Base-by-base conservation (phyloP, 2,113 vertebrate genomes). In the Pluvialis apricaria region DNA sequence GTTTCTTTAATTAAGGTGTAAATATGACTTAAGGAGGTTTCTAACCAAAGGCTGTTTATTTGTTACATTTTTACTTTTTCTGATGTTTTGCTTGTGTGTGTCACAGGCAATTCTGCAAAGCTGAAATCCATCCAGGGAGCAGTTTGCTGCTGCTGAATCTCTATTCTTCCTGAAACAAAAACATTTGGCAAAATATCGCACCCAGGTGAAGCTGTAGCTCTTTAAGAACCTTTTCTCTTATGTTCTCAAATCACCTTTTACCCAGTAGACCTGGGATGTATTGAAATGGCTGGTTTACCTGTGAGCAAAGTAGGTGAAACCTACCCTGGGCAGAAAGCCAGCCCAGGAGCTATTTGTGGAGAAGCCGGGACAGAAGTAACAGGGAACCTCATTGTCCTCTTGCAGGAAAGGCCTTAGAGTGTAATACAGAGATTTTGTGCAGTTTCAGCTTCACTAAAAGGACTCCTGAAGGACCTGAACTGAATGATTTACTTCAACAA, bases 361-460 rank as follows among this genome's bases (percentile, higher is more conserved):
- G 17, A 31, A 60, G 77, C 26, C 4, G 14, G 81, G 61, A 69
- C 61, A 76, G 45, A 42, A 61, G 42, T 28, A 60, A 83, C 0
- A 8, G 40, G 55, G 58, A 86, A 21, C 16, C 19, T 90, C 66
- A 2, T 80, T 54, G 81, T 88, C 79, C 55, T 51, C 47, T 31
- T 25, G 40, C 51, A 52, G 66, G n/a, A 64, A 86, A 86, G 62
- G 62, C 58, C 82, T 91, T 24, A 42, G 62, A 92, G 78, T 44
- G 90, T 31, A 71, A 90, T 82, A 40, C 1, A 0, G 72, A 42
- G 88, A 88, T 77, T 92, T 92, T 70, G 82, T 93, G 88, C 92
- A 7, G 1, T 25, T 81, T 92, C 76, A 94, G 75, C 60, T 9
- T 29, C 60, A 6, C 55, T 14, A 7, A 52, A 57, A 94, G 73